Conservation (phyloP, 1,140 invertebrate species). For the Protaetia brevitarsis region DNA sequence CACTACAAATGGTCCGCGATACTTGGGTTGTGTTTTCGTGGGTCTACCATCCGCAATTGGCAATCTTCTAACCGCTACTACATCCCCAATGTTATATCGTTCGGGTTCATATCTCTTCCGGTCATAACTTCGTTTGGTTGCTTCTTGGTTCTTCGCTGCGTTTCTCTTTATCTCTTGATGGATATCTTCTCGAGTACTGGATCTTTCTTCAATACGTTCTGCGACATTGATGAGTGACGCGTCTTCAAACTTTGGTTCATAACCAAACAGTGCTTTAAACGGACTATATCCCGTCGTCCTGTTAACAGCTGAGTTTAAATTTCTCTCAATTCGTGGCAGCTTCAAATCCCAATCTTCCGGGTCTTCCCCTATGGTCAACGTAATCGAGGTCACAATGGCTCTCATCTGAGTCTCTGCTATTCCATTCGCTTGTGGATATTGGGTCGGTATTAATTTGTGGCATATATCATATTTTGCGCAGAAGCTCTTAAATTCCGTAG, state of each 20-base stretch:
- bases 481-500: neutral
- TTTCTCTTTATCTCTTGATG: neutral
- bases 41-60: neutral
- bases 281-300: neutral
- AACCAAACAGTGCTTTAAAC: neutral
- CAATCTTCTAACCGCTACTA: neutral
- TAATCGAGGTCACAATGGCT: neutral
- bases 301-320: neutral
- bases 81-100: neutral
- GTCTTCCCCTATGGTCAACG: neutral
- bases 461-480: neutral
- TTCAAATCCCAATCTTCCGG: neutral
- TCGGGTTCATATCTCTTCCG: neutral
- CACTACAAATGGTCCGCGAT: slow-evolving; percentile 36
- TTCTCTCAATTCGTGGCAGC: too few relatives aligned
- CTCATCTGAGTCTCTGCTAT: neutral
- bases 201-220: neutral
- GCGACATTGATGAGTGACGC: neutral
- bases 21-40: neutral
- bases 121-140: neutral
- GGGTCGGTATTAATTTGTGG: neutral
- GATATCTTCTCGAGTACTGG: neutral
- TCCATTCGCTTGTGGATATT: neutral
- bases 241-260: neutral
- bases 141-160: neutral